A percentile compares a stretch with the other conserved stretches of the same genome.
These are phyloP conservation scores for Acanthosepion lycidas DNA, from an alignment of 2,888 invertebrate genomes.

Conservation along the genomic window DNA sequence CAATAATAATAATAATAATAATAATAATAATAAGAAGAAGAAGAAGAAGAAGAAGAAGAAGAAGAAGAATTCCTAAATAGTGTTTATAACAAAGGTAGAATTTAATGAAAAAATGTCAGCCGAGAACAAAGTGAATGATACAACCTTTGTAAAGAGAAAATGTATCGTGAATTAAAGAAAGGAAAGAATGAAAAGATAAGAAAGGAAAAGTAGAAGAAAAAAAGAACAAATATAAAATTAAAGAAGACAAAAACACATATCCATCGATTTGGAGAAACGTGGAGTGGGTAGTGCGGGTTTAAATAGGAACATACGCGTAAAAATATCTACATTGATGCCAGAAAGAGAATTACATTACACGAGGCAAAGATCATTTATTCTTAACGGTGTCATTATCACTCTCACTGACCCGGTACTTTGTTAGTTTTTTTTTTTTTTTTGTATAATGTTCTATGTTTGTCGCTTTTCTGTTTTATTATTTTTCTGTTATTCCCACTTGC, in stretches of 20 bases:
- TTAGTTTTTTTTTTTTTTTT: background rate
- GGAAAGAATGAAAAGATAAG: background rate
- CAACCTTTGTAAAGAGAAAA: background rate
- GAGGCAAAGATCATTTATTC: background rate
- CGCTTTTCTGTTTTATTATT: too few species aligned
- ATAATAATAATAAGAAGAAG: background rate
- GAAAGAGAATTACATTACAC: background rate
- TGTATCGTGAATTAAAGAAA: background rate
- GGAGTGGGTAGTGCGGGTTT: background rate
- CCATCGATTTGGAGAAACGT: background rate
- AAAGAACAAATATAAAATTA: background rate
- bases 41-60: background rate
- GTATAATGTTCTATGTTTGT: background rate
- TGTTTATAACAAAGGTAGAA: background rate
- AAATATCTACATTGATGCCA: background rate
- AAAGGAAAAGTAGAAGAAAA: background rate
- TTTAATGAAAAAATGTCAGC: conserved; percentile 18
- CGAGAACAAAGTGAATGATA: conserved; percentile 2
- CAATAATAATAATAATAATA: background rate
- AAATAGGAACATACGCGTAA: background rate
- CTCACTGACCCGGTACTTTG: background rate
- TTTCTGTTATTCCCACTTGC: too few species aligned
- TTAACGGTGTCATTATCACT: background rate
- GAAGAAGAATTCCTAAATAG: background rate
- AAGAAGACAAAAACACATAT: background rate